Conservation (phyloP, 2,113 vertebrate genomes). For the Actenoides lindsayi region DNA sequence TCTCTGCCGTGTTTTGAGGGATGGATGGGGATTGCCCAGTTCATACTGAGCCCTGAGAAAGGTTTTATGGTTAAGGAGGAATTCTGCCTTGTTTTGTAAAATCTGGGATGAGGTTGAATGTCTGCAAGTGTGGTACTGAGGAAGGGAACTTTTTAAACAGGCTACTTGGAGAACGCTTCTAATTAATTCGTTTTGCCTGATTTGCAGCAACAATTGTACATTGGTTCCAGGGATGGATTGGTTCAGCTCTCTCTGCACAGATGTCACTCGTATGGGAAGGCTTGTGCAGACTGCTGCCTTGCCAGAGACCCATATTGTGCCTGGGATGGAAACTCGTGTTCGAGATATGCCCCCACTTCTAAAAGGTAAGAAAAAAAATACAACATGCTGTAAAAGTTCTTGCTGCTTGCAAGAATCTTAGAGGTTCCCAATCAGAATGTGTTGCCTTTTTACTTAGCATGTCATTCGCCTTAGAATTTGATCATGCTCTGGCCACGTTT, state of each 20-base stretch:
- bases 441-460: constrained; percentile 11
- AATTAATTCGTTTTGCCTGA: constrained; percentile 71
- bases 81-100: background rate
- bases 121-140: background rate
- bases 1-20: background rate
- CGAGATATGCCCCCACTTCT: constrained; percentile 90
- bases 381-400: background rate
- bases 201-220: constrained; percentile 94
- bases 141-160: constrained; percentile 16
- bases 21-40: background rate
- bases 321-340: constrained; percentile 94
- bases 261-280: constrained; percentile 94
- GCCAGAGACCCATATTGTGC: constrained; percentile 98
- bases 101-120: constrained; percentile 4
- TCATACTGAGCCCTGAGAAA: background rate
- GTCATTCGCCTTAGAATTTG: constrained; percentile 26
- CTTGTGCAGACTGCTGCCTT: constrained; percentile 95
- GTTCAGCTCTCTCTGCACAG: constrained; percentile 94
- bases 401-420: background rate
- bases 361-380: constrained; percentile 83
- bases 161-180: constrained; percentile 25
- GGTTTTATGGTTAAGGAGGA: background rate
- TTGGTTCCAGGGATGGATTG: constrained; percentile 89
- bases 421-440: background rate
- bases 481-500: background rate